Conservation (phyloP, 2,888 invertebrate genomes). For the Pachydiplax longipennis region DNA sequence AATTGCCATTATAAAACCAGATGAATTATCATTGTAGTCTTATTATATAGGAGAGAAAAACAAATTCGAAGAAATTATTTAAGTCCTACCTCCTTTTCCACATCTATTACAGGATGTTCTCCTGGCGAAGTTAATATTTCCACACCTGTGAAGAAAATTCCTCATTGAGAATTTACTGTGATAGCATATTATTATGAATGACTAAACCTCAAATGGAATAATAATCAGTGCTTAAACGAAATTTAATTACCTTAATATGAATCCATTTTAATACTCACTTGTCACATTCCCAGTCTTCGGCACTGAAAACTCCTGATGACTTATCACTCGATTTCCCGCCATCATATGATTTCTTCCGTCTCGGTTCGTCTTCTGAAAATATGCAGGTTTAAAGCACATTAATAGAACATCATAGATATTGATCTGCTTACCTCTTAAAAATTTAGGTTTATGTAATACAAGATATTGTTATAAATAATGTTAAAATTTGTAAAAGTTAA, state of each 20-base stretch:
- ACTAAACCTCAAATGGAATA: no score
- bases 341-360: constrained; percentile 7
- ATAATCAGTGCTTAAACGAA: background rate
- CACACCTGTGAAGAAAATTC: constrained; percentile 68
- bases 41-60: background rate
- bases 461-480: no score
- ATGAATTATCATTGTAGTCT: no score
- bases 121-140: constrained; percentile 94
- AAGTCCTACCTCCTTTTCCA: constrained; percentile 69
- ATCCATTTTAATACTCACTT: background rate
- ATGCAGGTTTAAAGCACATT: background rate
- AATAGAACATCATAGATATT: no score
- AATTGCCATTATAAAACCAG: no score
- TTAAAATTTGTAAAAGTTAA: background rate
- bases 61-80: background rate
- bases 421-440: background rate
- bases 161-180: background rate
- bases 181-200: no score
- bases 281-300: constrained; percentile 38
- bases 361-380: constrained; percentile 2
- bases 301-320: constrained; percentile 9
- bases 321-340: constrained; percentile 19
- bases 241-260: background rate
- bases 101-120: constrained; percentile 91
- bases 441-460: background rate